Conservation (phyloP, 2,888 invertebrate genomes). For the Dinocampus coccinellae region DNA sequence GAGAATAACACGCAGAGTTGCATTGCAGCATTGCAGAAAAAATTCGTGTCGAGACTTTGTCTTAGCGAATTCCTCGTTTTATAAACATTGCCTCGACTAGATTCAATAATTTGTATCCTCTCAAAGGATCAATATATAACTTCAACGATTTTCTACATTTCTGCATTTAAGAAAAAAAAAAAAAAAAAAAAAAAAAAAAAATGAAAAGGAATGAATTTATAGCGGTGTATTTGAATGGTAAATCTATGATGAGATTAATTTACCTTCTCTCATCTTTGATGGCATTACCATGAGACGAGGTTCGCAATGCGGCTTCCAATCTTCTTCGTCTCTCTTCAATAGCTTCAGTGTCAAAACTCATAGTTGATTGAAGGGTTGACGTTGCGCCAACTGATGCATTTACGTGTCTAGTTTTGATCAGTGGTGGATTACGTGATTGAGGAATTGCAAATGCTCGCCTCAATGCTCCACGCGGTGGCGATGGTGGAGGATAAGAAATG, state of each 20-base stretch:
- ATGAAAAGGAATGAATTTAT: not conserved
- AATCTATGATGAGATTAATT: slow-evolving; percentile 22
- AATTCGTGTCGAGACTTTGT: slow-evolving; percentile 40
- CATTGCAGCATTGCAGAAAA: slow-evolving; percentile 18
- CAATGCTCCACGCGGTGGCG: slow-evolving; percentile 73
- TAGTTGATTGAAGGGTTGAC: slow-evolving; percentile 55
- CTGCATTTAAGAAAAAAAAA: slow-evolving; percentile 38
- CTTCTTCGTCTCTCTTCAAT: slow-evolving; percentile 64
- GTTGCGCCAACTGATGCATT: slow-evolving; percentile 70
- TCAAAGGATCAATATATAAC: slow-evolving; percentile 46
- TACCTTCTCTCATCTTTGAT: slow-evolving; percentile 66
- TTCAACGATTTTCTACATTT: slow-evolving; percentile 54
- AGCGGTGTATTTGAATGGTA: not conserved
- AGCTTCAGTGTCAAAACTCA: slow-evolving; percentile 62
- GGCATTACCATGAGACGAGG: slow-evolving; percentile 63
- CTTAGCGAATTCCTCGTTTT: slow-evolving; percentile 5
- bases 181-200: not conserved
- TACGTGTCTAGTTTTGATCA: slow-evolving; percentile 84
- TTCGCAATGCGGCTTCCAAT: slow-evolving; percentile 61
- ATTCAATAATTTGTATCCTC: slow-evolving; percentile 38
- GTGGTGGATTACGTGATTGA: slow-evolving; percentile 81
- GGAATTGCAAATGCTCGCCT: slow-evolving; percentile 76
- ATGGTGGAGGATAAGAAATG: slow-evolving; percentile 87
- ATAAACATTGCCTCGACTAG: slow-evolving; percentile 37
- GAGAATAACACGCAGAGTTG: slow-evolving; percentile 19